Base-by-base conservation (phyloP, 2,888 invertebrate genomes). In the Drosophila cognata region DNA sequence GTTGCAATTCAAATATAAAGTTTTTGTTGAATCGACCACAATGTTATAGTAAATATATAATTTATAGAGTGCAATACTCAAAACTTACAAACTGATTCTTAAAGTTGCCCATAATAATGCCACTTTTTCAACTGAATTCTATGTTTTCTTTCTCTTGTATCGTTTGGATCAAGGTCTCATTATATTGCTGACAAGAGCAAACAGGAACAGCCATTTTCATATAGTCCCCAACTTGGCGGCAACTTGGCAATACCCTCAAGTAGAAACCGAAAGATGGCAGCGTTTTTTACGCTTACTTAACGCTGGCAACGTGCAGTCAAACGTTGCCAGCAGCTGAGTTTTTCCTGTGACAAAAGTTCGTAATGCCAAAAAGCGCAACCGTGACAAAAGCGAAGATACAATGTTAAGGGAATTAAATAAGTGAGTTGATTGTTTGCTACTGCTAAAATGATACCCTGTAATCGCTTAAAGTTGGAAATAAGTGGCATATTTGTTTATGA, bases 241-340 rank as follows among this genome's bases (percentile, higher is more conserved):
- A 41, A 63, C 59, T 41, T 57, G 65, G 43, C 62, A 74, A 61
- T 62, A 63, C 41, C 38, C 33, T 18, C 50, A 70, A 74, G 43
- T 46, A 51, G 65, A 69, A 62, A 25, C 46, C 31, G 38, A 31
- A 74, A 53, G 62, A 73, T 64, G 63, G 43, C 55, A 75, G 13
- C 36, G 62, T 58, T 71, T 83, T 88, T 80, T 52, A 66, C 68
- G 88, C 73, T 67, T 69, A 76, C 76, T 79, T 79, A 63, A 55
- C 55, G 38, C 55, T 57, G 43, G 55, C 55, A 61, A 59, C 66
- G 58, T 59, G 50, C 61, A 72, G 48, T 46, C 60, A 66, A 58
- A 71, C 29, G 25, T 28, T 41, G 62, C 58, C 62, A 35, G 25
- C 31, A 21, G 43, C 31, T 43, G 50, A 58, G 35, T 53, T 33